Percentiles rank a stretch among this genome's conserved stretches.
Conservation (phyloP, 37 sponge, comb jelly and placozoan species). For the Amphimedon queenslandica region DNA sequence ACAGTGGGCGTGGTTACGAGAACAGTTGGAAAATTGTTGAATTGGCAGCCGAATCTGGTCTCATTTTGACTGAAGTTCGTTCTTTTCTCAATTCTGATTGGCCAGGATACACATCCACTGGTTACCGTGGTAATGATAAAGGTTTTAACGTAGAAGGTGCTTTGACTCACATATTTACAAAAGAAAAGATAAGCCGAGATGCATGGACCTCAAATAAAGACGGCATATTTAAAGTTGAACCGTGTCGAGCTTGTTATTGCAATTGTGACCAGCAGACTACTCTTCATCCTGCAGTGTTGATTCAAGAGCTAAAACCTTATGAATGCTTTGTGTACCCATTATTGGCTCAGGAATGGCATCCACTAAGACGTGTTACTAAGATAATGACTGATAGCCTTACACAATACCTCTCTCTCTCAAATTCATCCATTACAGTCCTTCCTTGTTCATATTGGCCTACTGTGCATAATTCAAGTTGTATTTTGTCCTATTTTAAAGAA, state of each 20-base stretch:
- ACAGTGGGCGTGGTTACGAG: slow-evolving; percentile 39
- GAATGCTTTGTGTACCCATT: neutral
- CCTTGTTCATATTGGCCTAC: too few relatives aligned
- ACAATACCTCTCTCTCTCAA: too few relatives aligned
- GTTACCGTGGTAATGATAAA: slow-evolving; percentile 59
- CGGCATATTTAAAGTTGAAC: too few relatives aligned
- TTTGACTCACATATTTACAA: slow-evolving; percentile 51
- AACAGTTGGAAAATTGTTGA: slow-evolving; percentile 83
- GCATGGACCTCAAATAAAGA: too few relatives aligned
- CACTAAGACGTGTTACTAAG: too few relatives aligned
- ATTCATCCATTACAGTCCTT: too few relatives aligned
- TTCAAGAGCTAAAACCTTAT: neutral
- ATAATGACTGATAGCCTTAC: too few relatives aligned
- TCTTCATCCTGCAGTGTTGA: neutral
- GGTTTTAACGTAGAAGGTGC: slow-evolving; percentile 49
- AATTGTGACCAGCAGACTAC: neutral
- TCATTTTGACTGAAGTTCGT: slow-evolving; percentile 39
- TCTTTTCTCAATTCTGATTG: slow-evolving; percentile 29
- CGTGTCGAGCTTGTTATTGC: neutral
- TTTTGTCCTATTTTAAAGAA: too few relatives aligned
- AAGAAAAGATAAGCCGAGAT: slow-evolving; percentile 5
- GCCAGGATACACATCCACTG: slow-evolving; percentile 62
- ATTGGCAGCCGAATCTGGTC: slow-evolving; percentile 65
- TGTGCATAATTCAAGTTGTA: too few relatives aligned
- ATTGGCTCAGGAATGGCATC: slow-evolving; percentile 25